A percentile compares a stretch with the other conserved stretches of the same genome.
phyloP scores from a whole-genome alignment of 23 tunicate genomes.

The Clavelina lepadiformis region DNA sequence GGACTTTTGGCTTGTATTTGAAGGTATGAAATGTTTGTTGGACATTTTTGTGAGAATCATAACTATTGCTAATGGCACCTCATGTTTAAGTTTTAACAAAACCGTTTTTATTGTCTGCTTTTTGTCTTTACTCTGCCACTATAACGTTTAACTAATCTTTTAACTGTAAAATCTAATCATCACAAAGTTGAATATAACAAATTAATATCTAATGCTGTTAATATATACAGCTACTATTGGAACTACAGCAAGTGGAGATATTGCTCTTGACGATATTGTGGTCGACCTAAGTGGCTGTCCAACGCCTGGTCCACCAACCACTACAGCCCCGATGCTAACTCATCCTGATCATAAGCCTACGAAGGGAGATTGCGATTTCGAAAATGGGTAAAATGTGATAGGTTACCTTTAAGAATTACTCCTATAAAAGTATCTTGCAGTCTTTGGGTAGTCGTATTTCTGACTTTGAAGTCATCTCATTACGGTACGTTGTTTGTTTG shows the following conservation, averaged over 20 bases:
- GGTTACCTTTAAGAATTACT: not conserved
- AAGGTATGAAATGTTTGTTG: too few species aligned
- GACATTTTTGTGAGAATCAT: too few species aligned
- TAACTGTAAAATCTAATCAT: too few species aligned
- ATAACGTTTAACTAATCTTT: not conserved
- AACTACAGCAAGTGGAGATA: constrained; percentile 31
- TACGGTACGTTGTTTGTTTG: not conserved
- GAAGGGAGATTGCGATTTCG: constrained; percentile 94
- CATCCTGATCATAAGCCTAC: constrained; percentile 86
- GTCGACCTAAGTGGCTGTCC: constrained; percentile 66
- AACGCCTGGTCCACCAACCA: constrained; percentile 65
- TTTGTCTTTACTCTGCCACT: too few species aligned
- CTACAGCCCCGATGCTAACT: constrained; percentile 70
- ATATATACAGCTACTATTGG: constrained; percentile 24
- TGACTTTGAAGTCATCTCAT: not conserved
- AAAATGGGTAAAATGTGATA: constrained; percentile 57
- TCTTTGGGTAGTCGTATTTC: not conserved
- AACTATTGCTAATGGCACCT: too few species aligned
- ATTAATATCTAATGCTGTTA: too few species aligned
- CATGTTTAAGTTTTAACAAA: not conserved
- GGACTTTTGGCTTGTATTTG: constrained; percentile 76
- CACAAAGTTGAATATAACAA: not conserved
- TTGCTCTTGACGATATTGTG: constrained; percentile 72
- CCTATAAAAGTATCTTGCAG: too few species aligned
- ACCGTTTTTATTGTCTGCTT: not conserved